These are phyloP conservation scores for Sebastes fasciatus DNA, from an alignment of 2,113 vertebrate genomes.

Conservation along the genomic window DNA sequence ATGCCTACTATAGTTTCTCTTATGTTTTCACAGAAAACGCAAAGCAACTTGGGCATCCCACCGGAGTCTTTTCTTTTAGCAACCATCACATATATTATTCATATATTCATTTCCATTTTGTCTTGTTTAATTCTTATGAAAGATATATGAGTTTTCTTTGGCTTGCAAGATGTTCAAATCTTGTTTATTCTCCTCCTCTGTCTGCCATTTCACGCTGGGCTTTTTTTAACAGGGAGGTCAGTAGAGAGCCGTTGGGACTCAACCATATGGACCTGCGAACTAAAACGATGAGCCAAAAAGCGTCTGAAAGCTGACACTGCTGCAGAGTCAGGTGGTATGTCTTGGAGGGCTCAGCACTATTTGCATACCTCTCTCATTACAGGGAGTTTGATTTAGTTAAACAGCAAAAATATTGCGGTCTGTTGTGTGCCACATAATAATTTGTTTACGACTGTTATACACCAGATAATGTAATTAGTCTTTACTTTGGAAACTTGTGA, in stretches of 20 bases:
- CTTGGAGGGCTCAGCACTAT: slow-evolving; percentile 1
- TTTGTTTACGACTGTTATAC: too few species aligned
- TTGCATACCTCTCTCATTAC: background rate
- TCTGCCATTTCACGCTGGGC: background rate
- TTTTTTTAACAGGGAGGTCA: background rate
- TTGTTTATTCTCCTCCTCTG: background rate
- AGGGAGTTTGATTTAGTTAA: slow-evolving; percentile 8
- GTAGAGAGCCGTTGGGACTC: background rate
- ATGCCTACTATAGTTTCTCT: background rate
- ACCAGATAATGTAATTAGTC: too few species aligned
- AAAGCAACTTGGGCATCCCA: background rate
- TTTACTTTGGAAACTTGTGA: background rate
- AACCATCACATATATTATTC: background rate
- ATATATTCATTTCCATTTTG: background rate
- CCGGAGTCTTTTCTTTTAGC: background rate
- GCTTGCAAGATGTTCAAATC: background rate
- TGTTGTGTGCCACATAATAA: too few species aligned
- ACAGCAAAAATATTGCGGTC: slow-evolving; percentile 1
- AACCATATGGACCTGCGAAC: background rate
- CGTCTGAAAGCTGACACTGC: background rate
- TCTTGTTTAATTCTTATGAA: background rate
- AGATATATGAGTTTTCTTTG: background rate
- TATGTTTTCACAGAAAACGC: background rate
- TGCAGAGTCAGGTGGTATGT: slow-evolving; percentile 10
- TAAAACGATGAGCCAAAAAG: background rate